Conservation (phyloP, 1,140 invertebrate species). For the Drosophila tani region DNA sequence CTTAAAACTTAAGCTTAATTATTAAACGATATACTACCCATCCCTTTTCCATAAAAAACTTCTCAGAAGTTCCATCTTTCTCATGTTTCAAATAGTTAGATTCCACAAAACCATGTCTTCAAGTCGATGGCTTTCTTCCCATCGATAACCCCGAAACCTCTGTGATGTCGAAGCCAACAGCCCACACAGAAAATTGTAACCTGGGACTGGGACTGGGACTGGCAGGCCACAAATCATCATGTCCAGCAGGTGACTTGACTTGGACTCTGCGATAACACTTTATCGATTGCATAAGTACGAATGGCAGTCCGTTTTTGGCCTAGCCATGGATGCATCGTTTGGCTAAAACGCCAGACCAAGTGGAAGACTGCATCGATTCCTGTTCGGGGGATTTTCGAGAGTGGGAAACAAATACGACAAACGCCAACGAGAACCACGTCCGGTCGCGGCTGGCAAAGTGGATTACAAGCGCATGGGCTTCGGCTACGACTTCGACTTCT, state of each 20-base stretch:
- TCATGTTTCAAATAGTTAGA: no score
- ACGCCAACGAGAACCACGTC: conserved; percentile 61
- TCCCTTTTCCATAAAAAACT: no score
- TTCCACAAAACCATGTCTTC: neutral
- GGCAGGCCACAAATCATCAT: conserved; percentile 44
- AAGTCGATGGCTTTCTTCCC: conserved; percentile 5
- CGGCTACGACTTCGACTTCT: conserved; percentile 21
- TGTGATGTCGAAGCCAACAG: conserved; percentile 27
- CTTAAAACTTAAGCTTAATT: no score
- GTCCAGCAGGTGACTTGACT: conserved; percentile 51
- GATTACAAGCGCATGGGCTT: conserved; percentile 55
- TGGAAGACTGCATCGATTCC: conserved; percentile 27
- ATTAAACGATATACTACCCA: no score
- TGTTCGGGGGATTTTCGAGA: conserved; percentile 13
- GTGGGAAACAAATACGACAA: conserved; percentile 32
- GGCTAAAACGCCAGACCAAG: conserved; percentile 7
- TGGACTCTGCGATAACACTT: conserved; percentile 27
- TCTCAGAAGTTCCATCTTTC: neutral
- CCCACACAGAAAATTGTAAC: conserved; percentile 37
- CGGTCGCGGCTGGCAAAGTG: conserved; percentile 52
- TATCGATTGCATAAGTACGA: conserved; percentile 46
- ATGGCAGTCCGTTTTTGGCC: conserved; percentile 9
- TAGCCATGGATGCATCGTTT: conserved; percentile 12
- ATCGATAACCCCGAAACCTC: conserved; percentile 24
- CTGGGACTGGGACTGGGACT: conserved; percentile 15